Percentiles rank a stretch among this genome's conserved stretches.
These are phyloP conservation scores for Rhinichthys osculus DNA, from an alignment of 2,797 vertebrate genomes.

Conservation along the genomic window DNA sequence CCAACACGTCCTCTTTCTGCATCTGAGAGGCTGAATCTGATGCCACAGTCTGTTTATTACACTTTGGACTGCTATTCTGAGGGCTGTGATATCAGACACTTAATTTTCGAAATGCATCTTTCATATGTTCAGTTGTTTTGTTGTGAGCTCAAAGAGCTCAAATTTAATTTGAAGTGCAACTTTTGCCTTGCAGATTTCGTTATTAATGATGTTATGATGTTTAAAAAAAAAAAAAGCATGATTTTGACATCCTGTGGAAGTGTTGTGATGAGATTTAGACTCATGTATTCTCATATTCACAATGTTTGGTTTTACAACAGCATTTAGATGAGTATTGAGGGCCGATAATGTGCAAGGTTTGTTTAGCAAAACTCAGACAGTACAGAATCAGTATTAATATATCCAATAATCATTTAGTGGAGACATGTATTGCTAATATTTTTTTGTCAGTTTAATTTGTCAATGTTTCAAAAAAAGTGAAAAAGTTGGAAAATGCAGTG, in stretches of 20 bases:
- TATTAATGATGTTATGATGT: background rate
- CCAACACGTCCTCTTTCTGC: conserved; percentile 14
- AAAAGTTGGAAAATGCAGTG: background rate
- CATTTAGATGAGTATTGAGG: background rate
- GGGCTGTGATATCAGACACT: conserved; percentile 25
- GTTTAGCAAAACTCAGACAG: background rate
- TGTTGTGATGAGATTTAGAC: background rate
- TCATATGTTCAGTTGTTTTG: background rate
- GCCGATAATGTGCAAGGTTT: background rate
- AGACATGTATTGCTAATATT: background rate
- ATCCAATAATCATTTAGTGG: background rate
- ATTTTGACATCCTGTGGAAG: background rate
- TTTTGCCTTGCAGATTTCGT: background rate
- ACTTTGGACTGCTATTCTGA: conserved; percentile 26
- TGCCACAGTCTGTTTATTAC: conserved; percentile 40
- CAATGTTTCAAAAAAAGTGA: no score
- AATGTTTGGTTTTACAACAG: background rate
- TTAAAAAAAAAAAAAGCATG: background rate
- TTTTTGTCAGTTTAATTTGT: no score
- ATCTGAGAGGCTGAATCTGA: conserved; percentile 23
- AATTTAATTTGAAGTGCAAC: background rate
- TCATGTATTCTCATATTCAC: no score
- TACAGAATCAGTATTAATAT: background rate
- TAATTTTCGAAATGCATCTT: background rate
- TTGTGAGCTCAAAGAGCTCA: background rate